phyloP scores from a whole-genome alignment of 2,888 invertebrate species.

The Oscheius myriophilus region DNA sequence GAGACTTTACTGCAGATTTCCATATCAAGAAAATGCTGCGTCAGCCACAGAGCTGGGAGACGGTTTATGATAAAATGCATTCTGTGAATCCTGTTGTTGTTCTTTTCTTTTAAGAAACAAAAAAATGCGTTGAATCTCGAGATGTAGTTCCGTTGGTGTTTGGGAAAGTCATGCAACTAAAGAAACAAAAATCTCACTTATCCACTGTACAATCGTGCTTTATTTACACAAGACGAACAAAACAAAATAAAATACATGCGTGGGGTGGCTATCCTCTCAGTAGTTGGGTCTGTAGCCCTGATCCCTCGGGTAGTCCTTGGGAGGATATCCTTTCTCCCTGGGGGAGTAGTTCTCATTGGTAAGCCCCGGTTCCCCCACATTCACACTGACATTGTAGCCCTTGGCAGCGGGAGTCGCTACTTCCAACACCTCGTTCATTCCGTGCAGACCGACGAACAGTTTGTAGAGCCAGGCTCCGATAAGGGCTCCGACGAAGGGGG shows the following conservation, averaged over 20 bases:
- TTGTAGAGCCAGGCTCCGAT: constrained; percentile 74
- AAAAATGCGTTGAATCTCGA: too few relatives aligned
- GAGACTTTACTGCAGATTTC: too few relatives aligned
- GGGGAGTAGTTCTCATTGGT: constrained; percentile 13
- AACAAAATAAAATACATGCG: constrained; percentile 1
- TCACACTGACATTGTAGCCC: constrained; percentile 52
- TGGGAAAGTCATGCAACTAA: too few relatives aligned
- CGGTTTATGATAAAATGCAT: too few relatives aligned
- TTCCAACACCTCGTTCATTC: constrained; percentile 69
- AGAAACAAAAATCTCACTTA: too few relatives aligned
- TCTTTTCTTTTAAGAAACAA: too few relatives aligned
- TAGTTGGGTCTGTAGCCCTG: neutral
- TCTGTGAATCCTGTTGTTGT: too few relatives aligned
- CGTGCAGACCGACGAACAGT: constrained; percentile 74
- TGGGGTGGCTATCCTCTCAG: neutral
- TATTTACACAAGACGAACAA: constrained; percentile 5
- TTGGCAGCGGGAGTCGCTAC: constrained; percentile 36
- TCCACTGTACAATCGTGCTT: constrained; percentile 13
- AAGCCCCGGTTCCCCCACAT: constrained; percentile 4
- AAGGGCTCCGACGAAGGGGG: constrained; percentile 75
- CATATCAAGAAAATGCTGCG: too few relatives aligned
- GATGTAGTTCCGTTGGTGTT: too few relatives aligned
- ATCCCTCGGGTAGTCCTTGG: neutral
- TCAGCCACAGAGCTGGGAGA: too few relatives aligned
- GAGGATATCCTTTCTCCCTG: neutral